A percentile compares a stretch with the other conserved stretches of the same genome.
phyloP scores from a whole-genome alignment of 2,888 invertebrate species.

The Mythimna pallens region DNA sequence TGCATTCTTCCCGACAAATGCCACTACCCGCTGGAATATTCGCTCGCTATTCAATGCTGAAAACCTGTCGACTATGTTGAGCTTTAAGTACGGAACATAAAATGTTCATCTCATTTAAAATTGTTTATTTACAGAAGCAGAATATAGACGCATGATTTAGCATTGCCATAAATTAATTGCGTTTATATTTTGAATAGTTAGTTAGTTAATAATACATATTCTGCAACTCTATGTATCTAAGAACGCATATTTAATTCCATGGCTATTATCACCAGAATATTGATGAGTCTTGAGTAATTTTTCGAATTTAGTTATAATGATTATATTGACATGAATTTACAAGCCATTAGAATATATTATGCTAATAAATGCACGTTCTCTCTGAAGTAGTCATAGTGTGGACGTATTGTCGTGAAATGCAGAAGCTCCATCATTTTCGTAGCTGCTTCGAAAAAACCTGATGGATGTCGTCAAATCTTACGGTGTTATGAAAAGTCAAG shows the following conservation, averaged over 20 bases:
- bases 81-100: not conserved
- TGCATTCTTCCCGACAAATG: conserved; percentile 62
- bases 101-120: not conserved
- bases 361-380: not conserved
- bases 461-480: conserved; percentile 51
- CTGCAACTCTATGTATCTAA: not conserved
- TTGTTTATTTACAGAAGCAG: conserved; percentile 2
- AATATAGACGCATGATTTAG: not conserved
- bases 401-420: conserved; percentile 2
- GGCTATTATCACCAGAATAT: not conserved
- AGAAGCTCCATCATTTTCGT: conserved; percentile 12
- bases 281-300: not conserved
- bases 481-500: conserved; percentile 68
- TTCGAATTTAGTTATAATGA: not conserved
- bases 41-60: conserved; percentile 30
- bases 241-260: conserved; percentile 2
- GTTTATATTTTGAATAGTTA: not conserved
- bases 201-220: not conserved
- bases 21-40: conserved; percentile 36
- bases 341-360: conserved; percentile 2
- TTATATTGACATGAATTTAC: conserved; percentile 5
- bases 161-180: not conserved
- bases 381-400: not conserved
- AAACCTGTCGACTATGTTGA: conserved; percentile 30
- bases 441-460: conserved; percentile 31